Percentiles rank a stretch among this genome's conserved stretches.
phyloP scores from a whole-genome alignment of 2,888 invertebrate genomes.

The Parnassius orleans region DNA sequence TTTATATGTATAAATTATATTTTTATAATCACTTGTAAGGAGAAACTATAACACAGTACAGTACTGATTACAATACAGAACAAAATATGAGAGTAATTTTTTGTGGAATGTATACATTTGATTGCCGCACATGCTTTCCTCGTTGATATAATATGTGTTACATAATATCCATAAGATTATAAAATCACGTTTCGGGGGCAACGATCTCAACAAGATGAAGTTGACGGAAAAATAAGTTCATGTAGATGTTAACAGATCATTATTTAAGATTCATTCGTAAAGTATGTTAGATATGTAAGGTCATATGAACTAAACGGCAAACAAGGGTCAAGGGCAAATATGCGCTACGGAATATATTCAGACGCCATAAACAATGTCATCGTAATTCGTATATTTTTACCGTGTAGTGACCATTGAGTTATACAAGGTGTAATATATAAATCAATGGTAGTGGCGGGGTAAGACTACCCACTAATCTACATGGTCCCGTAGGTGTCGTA shows the following conservation, averaged over 20 bases:
- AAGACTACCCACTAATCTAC: too few species aligned
- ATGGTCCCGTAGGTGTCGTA: too few species aligned
- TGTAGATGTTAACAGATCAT: background rate
- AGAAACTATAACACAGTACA: too few species aligned
- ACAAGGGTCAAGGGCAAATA: background rate
- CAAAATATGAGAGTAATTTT: background rate
- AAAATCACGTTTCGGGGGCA: background rate
- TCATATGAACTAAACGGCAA: background rate
- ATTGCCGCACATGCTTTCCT: background rate
- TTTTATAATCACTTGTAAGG: too few species aligned
- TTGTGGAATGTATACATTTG: background rate
- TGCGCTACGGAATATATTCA: too few species aligned
- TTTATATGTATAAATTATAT: too few species aligned
- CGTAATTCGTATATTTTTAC: too few species aligned
- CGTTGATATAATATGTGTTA: background rate
- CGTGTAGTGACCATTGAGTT: too few species aligned
- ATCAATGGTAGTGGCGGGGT: too few species aligned
- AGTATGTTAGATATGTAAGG: background rate
- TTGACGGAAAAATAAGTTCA: background rate
- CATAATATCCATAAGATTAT: background rate
- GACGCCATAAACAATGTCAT: too few species aligned
- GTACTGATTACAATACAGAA: too few species aligned
- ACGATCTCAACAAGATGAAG: background rate
- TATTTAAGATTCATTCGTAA: background rate
- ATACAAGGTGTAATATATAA: too few species aligned